Percentiles rank a stretch among this genome's conserved stretches.
phyloP scores from a whole-genome alignment of 2,797 vertebrate genomes.

The Antrozous pallidus region DNA sequence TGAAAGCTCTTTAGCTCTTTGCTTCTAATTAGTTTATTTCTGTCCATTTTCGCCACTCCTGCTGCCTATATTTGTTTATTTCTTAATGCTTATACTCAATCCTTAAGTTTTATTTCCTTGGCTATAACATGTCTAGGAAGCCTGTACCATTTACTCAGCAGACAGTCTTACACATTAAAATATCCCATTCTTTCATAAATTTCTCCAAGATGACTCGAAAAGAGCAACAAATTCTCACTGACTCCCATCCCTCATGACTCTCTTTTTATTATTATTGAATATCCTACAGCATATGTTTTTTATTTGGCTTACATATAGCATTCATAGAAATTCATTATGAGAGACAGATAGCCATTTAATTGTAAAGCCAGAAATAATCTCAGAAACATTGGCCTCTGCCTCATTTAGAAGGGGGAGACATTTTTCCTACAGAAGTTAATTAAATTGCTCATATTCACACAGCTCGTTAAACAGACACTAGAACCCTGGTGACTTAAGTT shows the following conservation, averaged over 20 bases:
- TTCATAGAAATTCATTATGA: neutral
- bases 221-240: neutral
- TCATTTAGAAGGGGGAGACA: neutral
- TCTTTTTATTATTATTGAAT: neutral
- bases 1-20: neutral
- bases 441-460: neutral
- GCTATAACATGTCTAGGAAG: neutral
- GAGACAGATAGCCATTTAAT: neutral
- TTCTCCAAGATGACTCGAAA: neutral
- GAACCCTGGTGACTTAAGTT: neutral
- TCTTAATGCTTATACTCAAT: neutral
- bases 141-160: neutral
- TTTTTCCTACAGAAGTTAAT: neutral
- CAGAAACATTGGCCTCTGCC: neutral
- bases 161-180: neutral
- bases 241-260: neutral
- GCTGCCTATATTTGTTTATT: neutral
- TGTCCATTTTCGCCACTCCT: neutral
- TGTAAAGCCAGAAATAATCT: neutral
- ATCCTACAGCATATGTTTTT: neutral
- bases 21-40: neutral
- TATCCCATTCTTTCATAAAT: neutral
- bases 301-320: neutral
- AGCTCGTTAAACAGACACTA: neutral
- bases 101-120: neutral